Evolutionary conservation across 2,888 invertebrate species (phyloP), one percentile per base, ranked within the genome.

Genomic region (Gerris lacustris): DNA sequence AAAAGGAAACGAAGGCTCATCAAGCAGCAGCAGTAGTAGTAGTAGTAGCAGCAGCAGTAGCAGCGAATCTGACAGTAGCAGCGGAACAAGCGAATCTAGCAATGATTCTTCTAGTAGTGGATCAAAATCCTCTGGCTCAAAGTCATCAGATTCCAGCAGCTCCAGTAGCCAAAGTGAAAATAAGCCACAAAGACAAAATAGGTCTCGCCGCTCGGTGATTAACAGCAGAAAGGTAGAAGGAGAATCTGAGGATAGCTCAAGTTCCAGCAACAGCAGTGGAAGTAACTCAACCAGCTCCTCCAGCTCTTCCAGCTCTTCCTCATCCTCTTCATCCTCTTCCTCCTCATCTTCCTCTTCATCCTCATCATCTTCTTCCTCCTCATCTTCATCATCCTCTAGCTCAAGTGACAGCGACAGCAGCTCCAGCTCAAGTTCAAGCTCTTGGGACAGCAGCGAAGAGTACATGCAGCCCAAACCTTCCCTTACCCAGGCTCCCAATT

Each of bases 401-500:
- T 75, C 75, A 69, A 73, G 73, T 62, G 72, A 72, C 68, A 72
- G 72, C 31, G 70, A 82, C 17, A 76, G 80, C 47, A 82, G 82
- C 4, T 78, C 76, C 66, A 77, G 77, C 70, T 81, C 81, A 72
- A 82, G 83, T 73, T 81, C 82, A 6, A 81, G 82, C 0, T 82
- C 82, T 73, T 80, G 81, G 55, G 82, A 82, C 73, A 75, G 83
- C 69, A 76, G 76, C 68, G 77, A 77, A 69, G 76, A 77, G 69
- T 73, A 73, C 71, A 73, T 73, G n/a, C 83, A 83, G 76, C 80
- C 82, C 79, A 80, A 78, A 73, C 78, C 81, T 7, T 80, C 76
- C 0, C 74, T 82, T 72, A 79, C 82, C 66, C 80, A 80, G 73
- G 82, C 83, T 18, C 83, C 85, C 2, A 77, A 80, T 69, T 78